phyloP scores from a whole-genome alignment of 2,113 vertebrate genomes.

The Nyctereutes procyonoides region DNA sequence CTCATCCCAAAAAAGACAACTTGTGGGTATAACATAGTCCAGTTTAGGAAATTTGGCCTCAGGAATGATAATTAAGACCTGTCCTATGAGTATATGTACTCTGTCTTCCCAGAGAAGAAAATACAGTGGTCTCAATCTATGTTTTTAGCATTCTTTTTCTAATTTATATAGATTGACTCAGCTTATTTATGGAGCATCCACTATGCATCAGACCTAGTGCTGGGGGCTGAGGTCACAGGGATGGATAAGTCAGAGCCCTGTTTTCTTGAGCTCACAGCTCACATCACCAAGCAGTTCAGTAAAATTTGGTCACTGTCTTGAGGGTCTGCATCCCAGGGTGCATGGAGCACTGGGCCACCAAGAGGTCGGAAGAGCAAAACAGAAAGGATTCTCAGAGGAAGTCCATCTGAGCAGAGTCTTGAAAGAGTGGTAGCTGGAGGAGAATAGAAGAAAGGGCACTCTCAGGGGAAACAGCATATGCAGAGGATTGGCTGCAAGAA shows the following conservation, averaged over 20 bases:
- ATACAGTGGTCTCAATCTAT: neutral
- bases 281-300: neutral
- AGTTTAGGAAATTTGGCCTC: neutral
- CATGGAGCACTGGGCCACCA: rapidly evolving
- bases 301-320: no score
- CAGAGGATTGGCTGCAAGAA: neutral
- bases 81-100: neutral
- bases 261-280: neutral
- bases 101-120: neutral
- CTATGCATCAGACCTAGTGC: neutral
- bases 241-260: neutral
- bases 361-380: neutral
- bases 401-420: neutral
- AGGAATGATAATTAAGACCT: neutral
- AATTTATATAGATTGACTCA: neutral
- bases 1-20: neutral
- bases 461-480: neutral
- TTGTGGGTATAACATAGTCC: neutral
- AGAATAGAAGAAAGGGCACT: neutral
- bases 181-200: neutral
- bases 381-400: neutral
- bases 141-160: neutral
- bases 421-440: neutral
- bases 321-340: neutral
- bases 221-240: neutral